These are phyloP conservation scores for Fragum sueziense DNA, from an alignment of 2,888 invertebrate genomes.

Conservation along the genomic window DNA sequence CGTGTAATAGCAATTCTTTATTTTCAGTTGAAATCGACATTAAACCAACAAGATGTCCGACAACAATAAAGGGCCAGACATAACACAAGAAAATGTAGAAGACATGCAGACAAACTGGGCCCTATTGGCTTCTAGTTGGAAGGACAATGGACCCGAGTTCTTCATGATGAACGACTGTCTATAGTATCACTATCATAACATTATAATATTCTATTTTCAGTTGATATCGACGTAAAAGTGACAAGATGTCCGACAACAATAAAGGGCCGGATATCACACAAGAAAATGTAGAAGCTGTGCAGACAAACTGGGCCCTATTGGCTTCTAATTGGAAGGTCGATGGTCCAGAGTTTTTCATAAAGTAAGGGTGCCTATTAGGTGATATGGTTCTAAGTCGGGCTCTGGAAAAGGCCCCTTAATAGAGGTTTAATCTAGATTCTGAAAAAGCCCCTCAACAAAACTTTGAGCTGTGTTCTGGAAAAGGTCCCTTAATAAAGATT, in stretches of 20 bases:
- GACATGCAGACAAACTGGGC: constrained; percentile 1
- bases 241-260: background rate
- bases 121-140: background rate
- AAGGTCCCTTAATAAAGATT: too few relatives aligned
- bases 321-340: too few relatives aligned
- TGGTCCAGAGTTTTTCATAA: too few relatives aligned
- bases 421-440: too few relatives aligned
- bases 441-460: too few relatives aligned
- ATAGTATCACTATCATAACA: background rate
- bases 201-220: background rate
- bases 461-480: too few relatives aligned
- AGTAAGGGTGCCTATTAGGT: too few relatives aligned
- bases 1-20: too few relatives aligned
- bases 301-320: too few relatives aligned
- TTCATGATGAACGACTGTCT: constrained; percentile 6
- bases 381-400: too few relatives aligned
- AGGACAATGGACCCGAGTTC: constrained; percentile 1
- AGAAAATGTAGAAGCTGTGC: background rate
- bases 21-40: background rate
- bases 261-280: constrained; percentile 1
- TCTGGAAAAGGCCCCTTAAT: too few relatives aligned
- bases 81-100: background rate
- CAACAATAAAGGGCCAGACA: constrained; percentile 4
- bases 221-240: background rate
- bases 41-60: background rate